Evolutionary conservation across 64 coral and sea anemone species (phyloP).

Genomic region (Acropora yongei): DNA sequence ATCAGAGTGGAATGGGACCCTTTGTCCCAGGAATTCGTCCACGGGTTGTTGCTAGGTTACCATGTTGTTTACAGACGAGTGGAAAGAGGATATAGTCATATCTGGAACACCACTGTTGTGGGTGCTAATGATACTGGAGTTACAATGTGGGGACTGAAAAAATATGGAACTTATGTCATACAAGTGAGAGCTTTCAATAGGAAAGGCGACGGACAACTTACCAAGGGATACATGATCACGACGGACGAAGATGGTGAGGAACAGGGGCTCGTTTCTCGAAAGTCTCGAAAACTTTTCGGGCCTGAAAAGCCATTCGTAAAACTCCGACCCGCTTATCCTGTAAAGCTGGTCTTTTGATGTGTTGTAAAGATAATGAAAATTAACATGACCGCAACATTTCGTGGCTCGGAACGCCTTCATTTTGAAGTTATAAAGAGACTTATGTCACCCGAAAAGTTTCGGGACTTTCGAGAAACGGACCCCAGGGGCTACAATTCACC

Average conservation of each 20-base stretch:
- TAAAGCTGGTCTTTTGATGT: no score
- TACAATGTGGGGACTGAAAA: constrained; percentile 46
- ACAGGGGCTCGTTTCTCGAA: no score
- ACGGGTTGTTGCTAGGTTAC: constrained; percentile 91
- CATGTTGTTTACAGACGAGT: constrained; percentile 58
- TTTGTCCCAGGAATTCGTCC: constrained; percentile 45
- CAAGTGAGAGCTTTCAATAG: constrained; percentile 82
- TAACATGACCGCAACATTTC: no score
- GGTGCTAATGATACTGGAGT: neutral
- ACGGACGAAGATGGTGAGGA: constrained; percentile 90
- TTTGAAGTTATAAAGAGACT: no score
- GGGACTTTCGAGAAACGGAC: no score
- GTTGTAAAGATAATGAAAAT: no score
- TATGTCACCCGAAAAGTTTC: no score
- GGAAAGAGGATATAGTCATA: neutral
- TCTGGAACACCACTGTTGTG: constrained; percentile 49
- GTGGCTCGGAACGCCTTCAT: no score
- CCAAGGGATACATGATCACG: constrained; percentile 60
- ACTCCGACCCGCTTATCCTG: no score
- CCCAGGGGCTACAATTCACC: no score
- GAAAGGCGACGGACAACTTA: constrained; percentile 46
- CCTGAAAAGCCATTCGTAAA: no score
- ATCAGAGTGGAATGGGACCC: constrained; percentile 77
- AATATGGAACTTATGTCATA: constrained; percentile 66
- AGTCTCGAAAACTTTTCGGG: no score